Conservation (phyloP, 2,888 invertebrate genomes). For the Tipula unca region DNA sequence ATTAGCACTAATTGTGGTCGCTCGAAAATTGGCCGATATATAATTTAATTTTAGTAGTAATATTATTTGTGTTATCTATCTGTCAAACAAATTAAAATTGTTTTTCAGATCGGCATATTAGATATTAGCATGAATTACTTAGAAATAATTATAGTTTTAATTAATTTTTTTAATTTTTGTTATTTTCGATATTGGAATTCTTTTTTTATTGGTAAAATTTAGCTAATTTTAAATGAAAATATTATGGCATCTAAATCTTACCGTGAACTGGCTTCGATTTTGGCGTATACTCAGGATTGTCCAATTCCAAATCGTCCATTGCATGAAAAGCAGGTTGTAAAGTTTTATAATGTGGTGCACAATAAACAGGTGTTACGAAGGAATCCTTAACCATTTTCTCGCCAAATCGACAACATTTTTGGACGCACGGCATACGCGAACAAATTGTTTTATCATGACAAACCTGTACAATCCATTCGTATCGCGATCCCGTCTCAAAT, state of each 20-base stretch:
- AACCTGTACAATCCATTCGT: slow-evolving; percentile 23
- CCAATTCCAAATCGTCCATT: background rate
- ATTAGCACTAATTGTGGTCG: no score
- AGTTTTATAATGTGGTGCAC: background rate
- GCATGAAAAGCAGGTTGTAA: background rate
- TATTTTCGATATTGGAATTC: no score
- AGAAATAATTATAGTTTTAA: no score
- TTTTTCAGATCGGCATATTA: no score
- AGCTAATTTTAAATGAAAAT: no score
- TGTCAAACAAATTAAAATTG: no score
- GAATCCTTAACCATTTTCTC: slow-evolving; percentile 27
- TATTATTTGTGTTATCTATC: no score
- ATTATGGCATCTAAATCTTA: background rate
- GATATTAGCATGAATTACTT: no score
- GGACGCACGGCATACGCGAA: slow-evolving; percentile 34
- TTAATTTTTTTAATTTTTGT: no score
- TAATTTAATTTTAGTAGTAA: no score
- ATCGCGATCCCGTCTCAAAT: background rate
- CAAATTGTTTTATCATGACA: slow-evolving; percentile 28
- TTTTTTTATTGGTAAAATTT: no score
- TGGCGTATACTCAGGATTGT: background rate
- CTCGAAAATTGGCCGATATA: no score
- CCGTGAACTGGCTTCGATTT: background rate
- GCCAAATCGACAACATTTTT: slow-evolving; percentile 36
- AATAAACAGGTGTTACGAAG: background rate